Evolutionary conservation across 2,113 vertebrate species (phyloP), one percentile per base, ranked within the genome.

Genomic region (Echinops telfairi): DNA sequence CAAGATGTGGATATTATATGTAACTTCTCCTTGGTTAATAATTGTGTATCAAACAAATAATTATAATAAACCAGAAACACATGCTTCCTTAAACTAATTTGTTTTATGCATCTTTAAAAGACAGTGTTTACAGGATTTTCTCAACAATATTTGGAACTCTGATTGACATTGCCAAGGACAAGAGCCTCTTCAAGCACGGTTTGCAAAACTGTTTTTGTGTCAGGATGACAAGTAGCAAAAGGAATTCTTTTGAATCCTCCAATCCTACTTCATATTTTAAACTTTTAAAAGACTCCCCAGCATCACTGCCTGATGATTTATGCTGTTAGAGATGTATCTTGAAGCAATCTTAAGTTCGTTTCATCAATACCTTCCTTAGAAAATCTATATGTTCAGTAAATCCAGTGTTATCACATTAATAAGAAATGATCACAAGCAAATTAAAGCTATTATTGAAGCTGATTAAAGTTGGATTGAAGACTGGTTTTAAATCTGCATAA

Each of bases 61-160:
- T 60, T 58, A 78, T 88, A 75, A 81, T 75, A 53, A 80, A 79
- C 10, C 12, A 87, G 71, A 92, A 83, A 92, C 83, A 43, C 16
- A 47, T 9, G 64, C 0, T n/a, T 87, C 4, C 40, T 82, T 47
- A 71, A 89, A 3, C 38, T 87, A 80, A 89, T 53, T 89, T 68
- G 23, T 38, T 70, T 43, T 84, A 27, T 2, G 2, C 83, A 77
- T 80, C 53, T 64, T 1, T 94, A 75, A 83, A 60, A 89, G 15
- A 78, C 10, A 88, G 64, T 12, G 4, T 33, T 2, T 31, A 38
- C 4, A 53, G 19, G 38, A 64, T 64, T 94, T 89, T 11, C 6
- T 20, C 12, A 8, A n/a, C 66, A 43, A 62, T 92, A 60, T 36
- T 58, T 78, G 15, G 38, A 90, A 82, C 53, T 81, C 33, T 90